Conservation (phyloP, 2,888 invertebrate genomes). For the Drosophila borborema region DNA sequence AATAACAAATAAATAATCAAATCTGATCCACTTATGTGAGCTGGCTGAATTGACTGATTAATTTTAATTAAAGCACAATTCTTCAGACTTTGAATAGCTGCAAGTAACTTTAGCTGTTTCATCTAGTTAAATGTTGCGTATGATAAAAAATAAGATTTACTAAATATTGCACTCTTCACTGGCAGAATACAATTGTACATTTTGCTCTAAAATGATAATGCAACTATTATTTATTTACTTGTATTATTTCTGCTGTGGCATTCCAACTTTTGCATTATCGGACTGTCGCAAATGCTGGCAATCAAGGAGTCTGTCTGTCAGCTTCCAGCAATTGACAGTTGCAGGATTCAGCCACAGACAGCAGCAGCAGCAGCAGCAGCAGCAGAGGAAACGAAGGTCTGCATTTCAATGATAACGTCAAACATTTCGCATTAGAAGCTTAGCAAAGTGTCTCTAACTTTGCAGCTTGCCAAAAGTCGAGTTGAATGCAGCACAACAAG, state of each 20-base stretch:
- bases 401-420: constrained; percentile 41
- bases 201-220: neutral
- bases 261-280: constrained; percentile 4
- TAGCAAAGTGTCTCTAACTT: constrained; percentile 7
- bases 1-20: neutral
- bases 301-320: constrained; percentile 9
- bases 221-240: neutral
- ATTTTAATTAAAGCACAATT: neutral
- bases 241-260: neutral
- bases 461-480: neutral
- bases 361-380: constrained; percentile 3
- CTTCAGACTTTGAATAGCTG: neutral
- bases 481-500: constrained; percentile 8
- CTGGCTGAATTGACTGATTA: too few species aligned
- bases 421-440: constrained; percentile 35
- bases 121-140: neutral
- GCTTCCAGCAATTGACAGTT: constrained; percentile 20
- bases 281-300: neutral
- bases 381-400: constrained; percentile 6
- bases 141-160: neutral
- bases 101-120: neutral
- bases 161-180: neutral
- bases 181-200: neutral
- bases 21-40: neutral
- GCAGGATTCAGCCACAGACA: neutral